Evolutionary conservation across 2,113 vertebrate species (phyloP).

Genomic region (Monopterus albus): DNA sequence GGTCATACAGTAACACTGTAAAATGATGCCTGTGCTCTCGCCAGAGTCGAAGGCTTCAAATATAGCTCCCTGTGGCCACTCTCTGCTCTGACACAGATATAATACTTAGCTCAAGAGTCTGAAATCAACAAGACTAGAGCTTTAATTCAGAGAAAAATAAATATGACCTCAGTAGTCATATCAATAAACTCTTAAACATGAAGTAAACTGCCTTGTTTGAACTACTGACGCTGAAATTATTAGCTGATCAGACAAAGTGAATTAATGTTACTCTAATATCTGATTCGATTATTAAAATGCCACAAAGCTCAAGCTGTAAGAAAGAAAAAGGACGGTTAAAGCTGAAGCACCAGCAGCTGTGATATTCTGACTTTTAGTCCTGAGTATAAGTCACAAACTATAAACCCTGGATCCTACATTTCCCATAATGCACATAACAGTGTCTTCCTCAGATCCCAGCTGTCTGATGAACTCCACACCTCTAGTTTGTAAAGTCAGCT

Average conservation of each 20-base stretch:
- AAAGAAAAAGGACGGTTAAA: background rate
- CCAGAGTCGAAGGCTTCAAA: constrained; percentile 55
- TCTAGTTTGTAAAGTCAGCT: too few relatives aligned
- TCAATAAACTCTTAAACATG: background rate
- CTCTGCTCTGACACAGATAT: constrained; percentile 49
- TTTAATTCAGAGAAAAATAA: background rate
- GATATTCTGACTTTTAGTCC: background rate
- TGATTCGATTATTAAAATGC: background rate
- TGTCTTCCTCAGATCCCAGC: background rate
- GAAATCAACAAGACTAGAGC: background rate
- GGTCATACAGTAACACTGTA: constrained; percentile 60
- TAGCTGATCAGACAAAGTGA: background rate
- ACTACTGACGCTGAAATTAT: background rate
- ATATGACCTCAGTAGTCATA: background rate
- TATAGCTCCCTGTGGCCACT: constrained; percentile 57
- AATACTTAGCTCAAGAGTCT: background rate
- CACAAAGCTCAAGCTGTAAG: background rate
- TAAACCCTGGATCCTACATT: constrained; percentile 6
- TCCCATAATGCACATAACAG: constrained; percentile 18
- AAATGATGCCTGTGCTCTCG: constrained; percentile 61
- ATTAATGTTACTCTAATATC: background rate
- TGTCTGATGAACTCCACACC: too few relatives aligned
- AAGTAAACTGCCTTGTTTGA: background rate
- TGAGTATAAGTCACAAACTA: fast-evolving
- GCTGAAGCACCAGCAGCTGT: too few relatives aligned